Evolutionary conservation across 2,797 vertebrate species (phyloP).

Genomic region (Chloroceryle amazona): DNA sequence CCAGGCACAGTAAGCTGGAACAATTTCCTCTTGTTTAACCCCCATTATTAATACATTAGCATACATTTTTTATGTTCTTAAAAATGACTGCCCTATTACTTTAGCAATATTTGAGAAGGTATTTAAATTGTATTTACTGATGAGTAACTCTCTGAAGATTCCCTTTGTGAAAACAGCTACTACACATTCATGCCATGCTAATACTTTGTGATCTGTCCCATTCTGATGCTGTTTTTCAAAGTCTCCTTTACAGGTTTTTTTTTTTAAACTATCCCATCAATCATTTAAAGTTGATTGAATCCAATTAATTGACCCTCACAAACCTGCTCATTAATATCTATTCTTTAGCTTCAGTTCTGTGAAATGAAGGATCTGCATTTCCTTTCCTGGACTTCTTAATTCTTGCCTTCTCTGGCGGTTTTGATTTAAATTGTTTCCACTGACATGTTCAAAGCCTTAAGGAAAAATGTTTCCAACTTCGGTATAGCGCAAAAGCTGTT

Average conservation of each 20-base stretch:
- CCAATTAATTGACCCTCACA: background rate
- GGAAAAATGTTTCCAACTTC: background rate
- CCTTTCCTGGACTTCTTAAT: background rate
- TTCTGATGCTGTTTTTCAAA: background rate
- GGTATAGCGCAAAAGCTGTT: background rate
- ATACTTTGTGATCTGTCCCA: background rate
- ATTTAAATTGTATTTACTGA: slow-evolving; percentile 16
- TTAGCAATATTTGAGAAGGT: background rate
- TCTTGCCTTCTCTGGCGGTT: background rate
- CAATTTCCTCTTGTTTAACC: background rate
- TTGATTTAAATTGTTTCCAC: slow-evolving; percentile 18
- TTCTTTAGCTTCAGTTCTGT: background rate
- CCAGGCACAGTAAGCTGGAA: background rate
- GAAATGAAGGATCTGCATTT: background rate
- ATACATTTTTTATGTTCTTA: background rate
- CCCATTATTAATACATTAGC: background rate
- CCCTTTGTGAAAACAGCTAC: background rate
- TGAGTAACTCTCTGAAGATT: background rate
- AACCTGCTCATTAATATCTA: background rate
- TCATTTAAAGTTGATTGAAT: background rate
- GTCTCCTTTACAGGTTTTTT: background rate
- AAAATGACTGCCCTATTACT: background rate
- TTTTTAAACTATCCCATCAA: background rate
- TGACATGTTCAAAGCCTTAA: background rate
- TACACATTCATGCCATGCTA: background rate